Evolutionary conservation across 2,888 invertebrate genomes (phyloP), one percentile per base, ranked within the genome.

Genomic region (Kuschelorhynchus macadamiae): DNA sequence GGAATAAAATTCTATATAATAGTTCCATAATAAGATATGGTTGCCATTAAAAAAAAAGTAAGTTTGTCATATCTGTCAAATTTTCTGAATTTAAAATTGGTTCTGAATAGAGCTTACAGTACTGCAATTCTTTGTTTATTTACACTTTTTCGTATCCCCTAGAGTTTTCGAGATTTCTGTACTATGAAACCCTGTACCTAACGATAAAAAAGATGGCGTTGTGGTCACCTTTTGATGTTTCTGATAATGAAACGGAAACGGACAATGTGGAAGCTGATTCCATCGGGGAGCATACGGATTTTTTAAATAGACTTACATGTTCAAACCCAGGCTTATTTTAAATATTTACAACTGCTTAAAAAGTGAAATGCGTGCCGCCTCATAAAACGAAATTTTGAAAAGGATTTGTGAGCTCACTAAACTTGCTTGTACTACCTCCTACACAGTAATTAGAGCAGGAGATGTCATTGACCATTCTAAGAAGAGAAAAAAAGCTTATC

Each of bases 381-480:
- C 44, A 44, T 18, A 44, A 9, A 17, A 41, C 14, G 16, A 41
- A 1, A 41, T 41, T 41, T 41, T 8, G 9, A 41, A 41, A 41
- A 41, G 41, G 16, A 44, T 44, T 44, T 18, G 44, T 44, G 44
- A 44, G 18, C 44, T 44, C 7, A 44, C 44, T 44, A 44, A 44
- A 44, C 17, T 44, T 7, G n/a, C 18, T 44, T 16, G 16, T 18
- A 17, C 44, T 17, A 17, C 44, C 1, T 17, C 17, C 5, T 18
- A 18, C 20, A 44, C 3, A 1, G 44, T 44, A n/a, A 44, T 44
- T 17, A 44, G 1, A 44, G 44, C 44, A 18, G 41, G 41, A 2
- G 14, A 12, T 41, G 41, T 41, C 5, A 9, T 41, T 1, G 41
- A 41, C 8, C 41, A 41, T 16, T 41, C 8, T 1, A 8, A 14